Base-by-base conservation (phyloP, 2,888 invertebrate species). In the Muscina levida region DNA sequence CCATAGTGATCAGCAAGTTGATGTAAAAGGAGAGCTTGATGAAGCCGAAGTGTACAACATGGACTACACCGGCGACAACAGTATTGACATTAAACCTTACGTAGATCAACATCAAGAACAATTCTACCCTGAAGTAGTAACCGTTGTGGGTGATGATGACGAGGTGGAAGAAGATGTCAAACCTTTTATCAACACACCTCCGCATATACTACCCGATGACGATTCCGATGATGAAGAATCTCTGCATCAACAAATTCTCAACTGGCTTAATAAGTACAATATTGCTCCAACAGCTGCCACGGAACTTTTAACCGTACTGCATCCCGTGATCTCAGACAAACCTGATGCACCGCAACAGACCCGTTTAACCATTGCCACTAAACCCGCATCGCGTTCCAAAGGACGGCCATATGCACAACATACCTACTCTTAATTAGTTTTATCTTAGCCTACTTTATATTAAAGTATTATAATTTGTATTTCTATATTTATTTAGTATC, bases 221-320 rank as follows among this genome's bases (percentile, higher is more conserved):
- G 22, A 46, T 39, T 11, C 42, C 62, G 6, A 22, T 8, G 11
- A 6, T 11, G 11, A 15, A 56, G 26, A 59, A 71, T 53, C 51
- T 17, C 6, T 81, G 2, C 68, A 81, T 31, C 66, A 72, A 2
- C 51, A 77, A 48, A 51, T 77, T 2, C 17, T 74, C 1, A 26
- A 48, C 19, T 81, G 81, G 81, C 46, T 77, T 19, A 68, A 24
- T 17, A 37, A 42, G 8, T 42, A 81, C 44, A 53, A 72, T 53
- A 67, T 81, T 39, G 37, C 51, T 13, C 31, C 71, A 0, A 39
- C 11, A 8, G 74, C 77, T 11, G 73, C 77, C 1, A 59, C 59
- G 5, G 74, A 81, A n/a, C 17, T 81, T 5, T 22, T 77, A 22
- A 39, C 68, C 15, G 77, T 81, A n/a, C 44, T 81, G 15, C 59